Evolutionary conservation across 2,888 invertebrate genomes (phyloP).

Genomic region (Pristionchus entomophagus): DNA sequence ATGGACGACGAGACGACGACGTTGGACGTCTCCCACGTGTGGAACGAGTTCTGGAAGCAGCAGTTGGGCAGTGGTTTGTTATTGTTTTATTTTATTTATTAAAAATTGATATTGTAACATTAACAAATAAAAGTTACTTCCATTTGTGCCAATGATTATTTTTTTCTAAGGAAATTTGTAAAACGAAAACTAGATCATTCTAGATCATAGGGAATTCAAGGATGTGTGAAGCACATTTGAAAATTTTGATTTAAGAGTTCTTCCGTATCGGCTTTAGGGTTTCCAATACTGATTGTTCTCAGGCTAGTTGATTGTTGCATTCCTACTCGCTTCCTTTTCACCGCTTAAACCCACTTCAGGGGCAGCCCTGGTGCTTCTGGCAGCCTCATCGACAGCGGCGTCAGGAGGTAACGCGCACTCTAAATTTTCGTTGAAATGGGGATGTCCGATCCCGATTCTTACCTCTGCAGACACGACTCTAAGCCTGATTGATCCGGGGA

Average conservation of each 20-base stretch:
- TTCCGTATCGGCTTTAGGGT: too few species aligned
- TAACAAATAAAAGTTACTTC: background rate
- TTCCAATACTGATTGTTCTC: too few species aligned
- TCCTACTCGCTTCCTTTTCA: background rate
- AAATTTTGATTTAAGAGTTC: too few species aligned
- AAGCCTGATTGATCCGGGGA: too few species aligned
- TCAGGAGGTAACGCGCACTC: too few species aligned
- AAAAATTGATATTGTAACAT: background rate
- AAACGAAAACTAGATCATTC: too few species aligned
- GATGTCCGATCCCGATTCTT: background rate
- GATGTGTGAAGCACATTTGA: too few species aligned
- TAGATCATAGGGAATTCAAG: too few species aligned
- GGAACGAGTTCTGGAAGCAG: conserved; percentile 63
- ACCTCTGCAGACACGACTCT: too few species aligned
- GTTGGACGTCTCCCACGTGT: conserved; percentile 50
- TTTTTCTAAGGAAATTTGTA: background rate
- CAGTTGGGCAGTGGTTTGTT: conserved; percentile 48
- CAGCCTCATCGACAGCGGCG: background rate
- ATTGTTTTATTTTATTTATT: background rate
- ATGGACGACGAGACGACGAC: background rate
- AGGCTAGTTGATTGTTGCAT: too few species aligned
- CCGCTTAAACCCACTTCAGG: background rate
- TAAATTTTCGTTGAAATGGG: background rate
- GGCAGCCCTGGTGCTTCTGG: background rate
- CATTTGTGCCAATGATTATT: background rate